phyloP scores from a whole-genome alignment of 2,888 invertebrate species.

The Drosophila setosimentum region DNA sequence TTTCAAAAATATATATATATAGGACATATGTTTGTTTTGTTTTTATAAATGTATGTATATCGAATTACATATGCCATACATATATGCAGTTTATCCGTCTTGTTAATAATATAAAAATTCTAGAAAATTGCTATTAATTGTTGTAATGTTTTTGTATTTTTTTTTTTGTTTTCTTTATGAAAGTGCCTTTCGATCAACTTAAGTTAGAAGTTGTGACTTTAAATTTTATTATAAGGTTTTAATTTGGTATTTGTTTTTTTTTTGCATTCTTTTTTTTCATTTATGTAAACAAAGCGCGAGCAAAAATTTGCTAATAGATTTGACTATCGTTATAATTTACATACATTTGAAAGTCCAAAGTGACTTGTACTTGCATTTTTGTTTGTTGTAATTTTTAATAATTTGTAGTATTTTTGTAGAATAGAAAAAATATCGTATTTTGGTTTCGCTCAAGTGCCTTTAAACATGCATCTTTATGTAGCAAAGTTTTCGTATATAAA shows the following conservation, averaged over 20 bases:
- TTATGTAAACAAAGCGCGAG: constrained; percentile 81
- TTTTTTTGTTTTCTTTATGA: constrained; percentile 42
- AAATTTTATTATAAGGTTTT: constrained; percentile 40
- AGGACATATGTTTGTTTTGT: constrained; percentile 30
- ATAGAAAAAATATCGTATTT: constrained; percentile 77
- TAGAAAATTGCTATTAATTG: constrained; percentile 82
- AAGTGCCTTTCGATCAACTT: constrained; percentile 61
- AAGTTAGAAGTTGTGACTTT: constrained; percentile 51
- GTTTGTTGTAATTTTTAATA: constrained; percentile 53
- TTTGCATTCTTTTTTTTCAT: constrained; percentile 25
- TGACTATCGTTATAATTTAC: constrained; percentile 68
- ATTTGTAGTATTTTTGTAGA: constrained; percentile 60
- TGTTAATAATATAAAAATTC: constrained; percentile 82
- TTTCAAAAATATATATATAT: constrained; percentile 72
- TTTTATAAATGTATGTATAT: constrained; percentile 32
- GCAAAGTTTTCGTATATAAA: constrained; percentile 57
- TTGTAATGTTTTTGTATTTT: constrained; percentile 28
- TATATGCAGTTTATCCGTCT: constrained; percentile 47
- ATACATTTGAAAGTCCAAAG: constrained; percentile 68
- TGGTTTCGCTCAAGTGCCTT: constrained; percentile 55
- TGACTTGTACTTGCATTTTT: constrained; percentile 52
- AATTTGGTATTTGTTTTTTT: constrained; percentile 17
- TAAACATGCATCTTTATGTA: constrained; percentile 63
- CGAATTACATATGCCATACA: constrained; percentile 58
- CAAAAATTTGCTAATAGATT: constrained; percentile 84